Evolutionary conservation across 2,797 vertebrate genomes (phyloP), one percentile per base, ranked within the genome.

Genomic region (Podargus strigoides): DNA sequence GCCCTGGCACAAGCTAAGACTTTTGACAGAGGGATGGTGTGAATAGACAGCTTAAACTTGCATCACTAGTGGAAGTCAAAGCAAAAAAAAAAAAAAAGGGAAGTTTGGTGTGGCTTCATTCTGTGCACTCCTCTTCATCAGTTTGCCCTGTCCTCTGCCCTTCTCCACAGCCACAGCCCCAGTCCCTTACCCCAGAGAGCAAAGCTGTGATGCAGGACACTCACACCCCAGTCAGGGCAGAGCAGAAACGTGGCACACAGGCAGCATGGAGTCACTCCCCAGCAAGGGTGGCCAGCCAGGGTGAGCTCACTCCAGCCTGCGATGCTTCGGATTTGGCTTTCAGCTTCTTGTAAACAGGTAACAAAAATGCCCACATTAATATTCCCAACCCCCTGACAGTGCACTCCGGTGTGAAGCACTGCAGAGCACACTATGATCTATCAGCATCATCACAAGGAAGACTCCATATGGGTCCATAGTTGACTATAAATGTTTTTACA

Each of bases 251-350:
- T 12, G 42, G 23, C 59, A 53, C 26, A 34, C 5, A 23, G 32
- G n/a, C 44, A 74, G 27, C 0, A 0, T 1, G 2, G 39, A 52
- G 32, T 20, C n/a, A 41, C 12, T 14, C 6, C 49, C 26, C 46
- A 82, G 41, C 27, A 16, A 52, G 16, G 12, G 12, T 50, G 26
- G 13, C 53, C 46, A 75, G n/a, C 27, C 30, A 30, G 36, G 30
- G 9, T 28, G 46, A 91, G 64, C 24, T 67, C 52, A 3, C 7
- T 74, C 34, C 0, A 0, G 44, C n/a, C 42, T 17, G 21, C 8
- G 46, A 53, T 5, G 1, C 47, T 50, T 68, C 59, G 62, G 50
- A 42, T 26, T 37, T 36, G 34, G 36, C n/a, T 37, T 49, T 60
- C 70, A 87, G 2, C 42, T 79, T 46, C 30, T 26, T 56, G 24